These are phyloP conservation scores for Dendrolimus punctatus DNA, from an alignment of 1,140 invertebrate genomes.

Conservation along the genomic window DNA sequence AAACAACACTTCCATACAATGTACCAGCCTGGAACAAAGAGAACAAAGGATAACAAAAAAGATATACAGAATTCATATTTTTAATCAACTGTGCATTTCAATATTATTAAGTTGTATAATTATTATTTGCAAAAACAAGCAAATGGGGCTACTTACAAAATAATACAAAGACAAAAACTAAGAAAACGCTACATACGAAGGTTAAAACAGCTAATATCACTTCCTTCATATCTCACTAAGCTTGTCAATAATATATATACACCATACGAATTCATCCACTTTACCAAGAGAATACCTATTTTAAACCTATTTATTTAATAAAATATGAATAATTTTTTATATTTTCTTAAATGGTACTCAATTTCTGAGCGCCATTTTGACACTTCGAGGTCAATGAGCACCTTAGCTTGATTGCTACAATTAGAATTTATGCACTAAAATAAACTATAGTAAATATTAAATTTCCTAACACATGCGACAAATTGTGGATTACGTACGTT, in stretches of 20 bases:
- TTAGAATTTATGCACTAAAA: too few relatives aligned
- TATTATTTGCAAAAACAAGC: constrained; percentile 16
- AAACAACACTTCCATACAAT: constrained; percentile 92
- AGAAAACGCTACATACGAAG: constrained; percentile 60
- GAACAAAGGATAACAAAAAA: constrained; percentile 32
- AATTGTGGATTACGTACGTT: too few relatives aligned
- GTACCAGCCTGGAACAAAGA: constrained; percentile 85
- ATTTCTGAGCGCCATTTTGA: constrained; percentile 30
- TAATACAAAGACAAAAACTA: constrained; percentile 64
- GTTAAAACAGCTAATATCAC: constrained; percentile 63
- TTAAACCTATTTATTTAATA: constrained; percentile 8
- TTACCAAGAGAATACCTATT: constrained; percentile 36
- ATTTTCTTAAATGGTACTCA: constrained; percentile 14
- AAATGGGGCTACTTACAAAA: constrained; percentile 63
- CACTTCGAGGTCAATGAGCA: constrained; percentile 3
- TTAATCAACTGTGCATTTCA: constrained; percentile 1
- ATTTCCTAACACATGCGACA: too few relatives aligned
- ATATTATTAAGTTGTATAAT: constrained; percentile 4
- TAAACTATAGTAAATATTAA: too few relatives aligned
- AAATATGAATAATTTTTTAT: constrained; percentile 18
- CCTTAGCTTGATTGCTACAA: background rate
- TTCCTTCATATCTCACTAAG: constrained; percentile 60
- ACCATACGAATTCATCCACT: constrained; percentile 44
- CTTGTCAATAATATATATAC: constrained; percentile 39
- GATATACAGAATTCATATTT: background rate